Percentiles rank a stretch among this genome's conserved stretches.
Evolutionary conservation across 2,888 invertebrate genomes (phyloP).

Genomic region (Drosophila percnosoma): DNA sequence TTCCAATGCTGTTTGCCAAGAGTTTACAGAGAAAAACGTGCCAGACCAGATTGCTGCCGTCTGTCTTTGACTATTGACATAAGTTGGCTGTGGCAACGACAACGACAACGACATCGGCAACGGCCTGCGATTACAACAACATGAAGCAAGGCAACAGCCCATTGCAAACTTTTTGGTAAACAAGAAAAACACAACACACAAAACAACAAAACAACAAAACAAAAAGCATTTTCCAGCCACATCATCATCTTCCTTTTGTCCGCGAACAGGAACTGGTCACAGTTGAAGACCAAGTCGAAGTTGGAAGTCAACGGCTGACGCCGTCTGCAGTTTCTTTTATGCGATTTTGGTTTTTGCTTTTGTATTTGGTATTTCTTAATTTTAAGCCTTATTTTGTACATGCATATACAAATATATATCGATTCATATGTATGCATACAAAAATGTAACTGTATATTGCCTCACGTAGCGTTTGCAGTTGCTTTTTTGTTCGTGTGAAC

Average conservation of each 20-base stretch:
- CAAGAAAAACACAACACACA: constrained; percentile 40
- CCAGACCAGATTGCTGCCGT: constrained; percentile 66
- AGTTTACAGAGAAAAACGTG: constrained; percentile 56
- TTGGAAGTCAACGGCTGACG: constrained; percentile 25
- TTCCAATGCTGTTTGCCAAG: constrained; percentile 36
- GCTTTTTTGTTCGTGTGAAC: constrained; percentile 71
- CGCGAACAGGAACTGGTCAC: constrained; percentile 76
- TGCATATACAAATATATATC: constrained; percentile 2
- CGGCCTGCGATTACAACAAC: constrained; percentile 66
- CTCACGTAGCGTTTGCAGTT: constrained; percentile 63
- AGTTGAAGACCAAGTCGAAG: constrained; percentile 50
- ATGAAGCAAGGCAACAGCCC: constrained; percentile 33
- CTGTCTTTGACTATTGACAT: constrained; percentile 67
- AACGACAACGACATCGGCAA: constrained; percentile 35
- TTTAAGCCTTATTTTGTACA: constrained; percentile 53
- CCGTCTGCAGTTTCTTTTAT: constrained; percentile 63
- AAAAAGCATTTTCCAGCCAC: constrained; percentile 51
- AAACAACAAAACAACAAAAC: constrained; percentile 18
- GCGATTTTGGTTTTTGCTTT: constrained; percentile 45
- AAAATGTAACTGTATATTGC: constrained; percentile 39
- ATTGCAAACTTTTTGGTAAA: constrained; percentile 49
- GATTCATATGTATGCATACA: constrained; percentile 7
- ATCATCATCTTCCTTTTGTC: constrained; percentile 78
- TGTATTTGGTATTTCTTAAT: constrained; percentile 64
- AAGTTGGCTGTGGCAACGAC: constrained; percentile 58